A percentile compares a stretch with the other conserved stretches of the same genome.
These are phyloP conservation scores for Trypoxylon attenuatum DNA, from an alignment of 2,888 invertebrate species.

Conservation along the genomic window DNA sequence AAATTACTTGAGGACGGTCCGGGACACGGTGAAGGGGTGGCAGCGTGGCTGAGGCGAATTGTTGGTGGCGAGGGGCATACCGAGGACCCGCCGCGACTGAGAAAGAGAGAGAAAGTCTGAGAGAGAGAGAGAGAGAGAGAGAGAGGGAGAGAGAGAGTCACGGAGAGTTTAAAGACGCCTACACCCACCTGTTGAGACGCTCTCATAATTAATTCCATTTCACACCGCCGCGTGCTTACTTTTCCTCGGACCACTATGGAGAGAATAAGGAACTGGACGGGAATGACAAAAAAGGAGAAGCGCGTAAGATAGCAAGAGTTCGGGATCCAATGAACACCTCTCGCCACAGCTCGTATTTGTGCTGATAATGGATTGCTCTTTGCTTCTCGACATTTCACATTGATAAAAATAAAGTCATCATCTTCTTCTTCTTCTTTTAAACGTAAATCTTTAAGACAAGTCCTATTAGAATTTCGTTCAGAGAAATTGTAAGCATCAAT, in stretches of 20 bases:
- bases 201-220: constrained; percentile 74
- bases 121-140: constrained; percentile 4
- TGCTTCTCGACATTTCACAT: too few relatives aligned
- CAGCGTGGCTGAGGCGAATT: constrained; percentile 47
- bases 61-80: constrained; percentile 34
- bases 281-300: constrained; percentile 7
- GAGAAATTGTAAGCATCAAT: constrained; percentile 9
- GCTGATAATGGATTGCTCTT: too few relatives aligned
- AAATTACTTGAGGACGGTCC: constrained; percentile 70
- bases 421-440: too few relatives aligned
- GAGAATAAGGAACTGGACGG: constrained; percentile 24
- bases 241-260: constrained; percentile 47
- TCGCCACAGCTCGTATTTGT: too few relatives aligned
- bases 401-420: too few relatives aligned
- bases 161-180: constrained; percentile 67
- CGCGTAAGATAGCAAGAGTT: constrained; percentile 13
- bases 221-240: constrained; percentile 66
- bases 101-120: constrained; percentile 21
- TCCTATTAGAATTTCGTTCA: too few relatives aligned
- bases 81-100: constrained; percentile 21
- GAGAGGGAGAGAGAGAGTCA: constrained; percentile 27
- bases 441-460: too few relatives aligned
- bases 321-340: constrained; percentile 16
- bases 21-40: constrained; percentile 64
- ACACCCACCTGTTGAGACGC: constrained; percentile 73